Evolutionary conservation across 2,797 vertebrate species (phyloP).

Genomic region (Coranthus polyacanthus): DNA sequence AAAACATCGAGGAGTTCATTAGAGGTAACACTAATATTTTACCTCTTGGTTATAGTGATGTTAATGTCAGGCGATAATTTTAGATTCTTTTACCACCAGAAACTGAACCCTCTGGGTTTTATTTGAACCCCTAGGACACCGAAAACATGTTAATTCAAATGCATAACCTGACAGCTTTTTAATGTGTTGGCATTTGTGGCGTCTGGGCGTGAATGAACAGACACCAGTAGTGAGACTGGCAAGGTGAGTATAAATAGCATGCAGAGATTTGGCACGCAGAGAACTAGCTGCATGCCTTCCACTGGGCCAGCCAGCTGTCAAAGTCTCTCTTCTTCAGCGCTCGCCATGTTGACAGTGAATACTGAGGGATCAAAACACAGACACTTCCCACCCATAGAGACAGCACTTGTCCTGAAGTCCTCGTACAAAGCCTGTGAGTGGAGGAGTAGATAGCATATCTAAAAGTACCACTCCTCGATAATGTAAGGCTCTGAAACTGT

Average conservation of each 20-base stretch:
- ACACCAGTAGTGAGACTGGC: constrained; percentile 52
- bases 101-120: not conserved
- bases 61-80: not conserved
- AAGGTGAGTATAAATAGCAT: constrained; percentile 77
- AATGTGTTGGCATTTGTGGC: constrained; percentile 49
- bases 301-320: constrained; percentile 80
- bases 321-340: constrained; percentile 66
- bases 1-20: too few relatives aligned
- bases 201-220: constrained; percentile 70
- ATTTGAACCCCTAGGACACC: too few relatives aligned
- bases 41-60: too few relatives aligned
- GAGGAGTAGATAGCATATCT: not conserved
- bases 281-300: constrained; percentile 71
- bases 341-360: constrained; percentile 68
- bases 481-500: not conserved
- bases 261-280: constrained; percentile 54
- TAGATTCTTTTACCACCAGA: not conserved
- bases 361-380: constrained; percentile 48
- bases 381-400: constrained; percentile 26
- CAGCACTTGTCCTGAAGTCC: not conserved
- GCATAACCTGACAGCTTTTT: constrained; percentile 9
- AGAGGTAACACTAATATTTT: too few relatives aligned
- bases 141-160: not conserved
- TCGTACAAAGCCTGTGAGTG: not conserved
- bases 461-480: not conserved